These are phyloP conservation scores for Leptodactylus fallax DNA, from an alignment of 2,797 vertebrate species.

Conservation along the genomic window DNA sequence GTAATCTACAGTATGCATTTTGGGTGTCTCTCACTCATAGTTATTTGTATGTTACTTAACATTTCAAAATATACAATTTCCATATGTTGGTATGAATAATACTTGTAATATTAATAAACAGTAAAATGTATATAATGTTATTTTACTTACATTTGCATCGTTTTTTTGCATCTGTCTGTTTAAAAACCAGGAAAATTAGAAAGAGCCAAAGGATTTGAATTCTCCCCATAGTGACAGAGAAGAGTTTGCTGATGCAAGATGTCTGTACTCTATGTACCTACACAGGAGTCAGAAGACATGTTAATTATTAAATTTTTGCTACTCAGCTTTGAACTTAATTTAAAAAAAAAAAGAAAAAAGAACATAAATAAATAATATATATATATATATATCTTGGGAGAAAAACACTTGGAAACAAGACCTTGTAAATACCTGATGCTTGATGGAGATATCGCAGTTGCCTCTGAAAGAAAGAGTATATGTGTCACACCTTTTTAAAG, in stretches of 20 bases:
- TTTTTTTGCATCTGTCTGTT: constrained; percentile 66
- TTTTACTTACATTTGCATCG: constrained; percentile 73
- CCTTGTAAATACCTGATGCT: constrained; percentile 56
- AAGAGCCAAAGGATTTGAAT: constrained; percentile 63
- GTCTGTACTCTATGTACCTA: constrained; percentile 66
- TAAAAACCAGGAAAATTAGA: constrained; percentile 65
- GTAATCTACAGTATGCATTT: no score
- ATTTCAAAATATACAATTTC: not conserved
- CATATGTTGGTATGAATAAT: not conserved
- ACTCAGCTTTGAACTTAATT: constrained; percentile 50
- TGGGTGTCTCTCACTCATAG: no score
- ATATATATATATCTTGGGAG: constrained; percentile 30
- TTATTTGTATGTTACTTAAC: no score
- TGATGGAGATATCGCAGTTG: not conserved
- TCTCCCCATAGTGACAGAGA: constrained; percentile 71
- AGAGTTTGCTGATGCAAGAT: constrained; percentile 54
- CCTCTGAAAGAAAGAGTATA: constrained; percentile 46
- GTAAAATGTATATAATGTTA: not conserved
- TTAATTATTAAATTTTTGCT: constrained; percentile 79
- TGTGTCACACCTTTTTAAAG: constrained; percentile 65
- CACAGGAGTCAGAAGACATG: constrained; percentile 67
- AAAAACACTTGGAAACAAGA: constrained; percentile 24
- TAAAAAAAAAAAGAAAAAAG: not conserved
- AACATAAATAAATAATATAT: not conserved
- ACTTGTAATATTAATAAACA: not conserved